Conservation (phyloP, 1,140 invertebrate genomes). For the Galleria mellonella region DNA sequence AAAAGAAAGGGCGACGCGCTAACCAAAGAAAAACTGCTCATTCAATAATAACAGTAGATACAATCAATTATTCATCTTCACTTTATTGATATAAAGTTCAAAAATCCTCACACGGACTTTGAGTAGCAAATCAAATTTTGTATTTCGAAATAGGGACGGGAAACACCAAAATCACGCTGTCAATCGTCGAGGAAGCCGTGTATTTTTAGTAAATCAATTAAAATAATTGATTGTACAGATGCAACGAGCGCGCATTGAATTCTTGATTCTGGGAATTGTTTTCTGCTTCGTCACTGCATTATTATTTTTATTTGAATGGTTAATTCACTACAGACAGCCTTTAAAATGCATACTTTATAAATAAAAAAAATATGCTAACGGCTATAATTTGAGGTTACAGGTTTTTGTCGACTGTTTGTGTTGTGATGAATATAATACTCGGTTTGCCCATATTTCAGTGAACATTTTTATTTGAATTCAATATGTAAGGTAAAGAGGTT, state of each 20-base stretch:
- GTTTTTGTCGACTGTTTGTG: too few relatives aligned
- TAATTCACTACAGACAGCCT: too few relatives aligned
- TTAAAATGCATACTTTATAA: too few relatives aligned
- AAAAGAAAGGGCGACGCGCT: not conserved
- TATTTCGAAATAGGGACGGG: conserved; percentile 33
- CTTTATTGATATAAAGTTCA: conserved; percentile 6
- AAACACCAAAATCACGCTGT: conserved; percentile 48
- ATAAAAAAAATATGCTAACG: too few relatives aligned
- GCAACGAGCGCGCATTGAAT: conserved; percentile 7
- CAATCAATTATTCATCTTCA: not conserved
- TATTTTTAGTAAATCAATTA: conserved; percentile 67
- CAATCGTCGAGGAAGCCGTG: conserved; percentile 54
- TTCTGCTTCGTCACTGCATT: conserved; percentile 9
- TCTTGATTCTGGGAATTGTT: conserved; percentile 26
- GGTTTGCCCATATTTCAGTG: too few relatives aligned
- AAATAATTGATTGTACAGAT: conserved; percentile 66
- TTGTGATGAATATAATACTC: too few relatives aligned
- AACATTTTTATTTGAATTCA: too few relatives aligned
- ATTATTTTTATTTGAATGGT: too few relatives aligned
- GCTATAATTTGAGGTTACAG: too few relatives aligned
- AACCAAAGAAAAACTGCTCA: not conserved
- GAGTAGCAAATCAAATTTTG: not conserved
- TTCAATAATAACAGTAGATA: not conserved
- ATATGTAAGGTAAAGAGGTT: too few relatives aligned
- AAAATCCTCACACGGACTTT: conserved; percentile 6